Percentiles rank a stretch among this genome's conserved stretches.
Evolutionary conservation across 2,113 vertebrate species (phyloP).

Genomic region (Osmerus eperlanus): DNA sequence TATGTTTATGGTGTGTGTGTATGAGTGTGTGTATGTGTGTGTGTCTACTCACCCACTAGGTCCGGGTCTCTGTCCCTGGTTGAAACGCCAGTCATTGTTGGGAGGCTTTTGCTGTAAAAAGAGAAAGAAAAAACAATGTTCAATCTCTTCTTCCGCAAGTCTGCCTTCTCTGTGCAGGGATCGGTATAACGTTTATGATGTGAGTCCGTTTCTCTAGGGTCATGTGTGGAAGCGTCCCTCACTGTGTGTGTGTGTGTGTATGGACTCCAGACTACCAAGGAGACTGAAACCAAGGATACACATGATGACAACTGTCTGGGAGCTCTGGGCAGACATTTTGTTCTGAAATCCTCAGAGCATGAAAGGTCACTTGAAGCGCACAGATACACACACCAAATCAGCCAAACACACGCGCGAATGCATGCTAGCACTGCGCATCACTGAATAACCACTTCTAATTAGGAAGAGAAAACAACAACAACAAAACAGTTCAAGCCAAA

Average conservation of each 20-base stretch:
- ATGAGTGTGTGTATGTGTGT: neutral
- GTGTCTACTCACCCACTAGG: slow-evolving; percentile 87
- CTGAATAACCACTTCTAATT: slow-evolving; percentile 6
- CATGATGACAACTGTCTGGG: slow-evolving; percentile 25
- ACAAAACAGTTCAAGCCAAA: slow-evolving; percentile 6
- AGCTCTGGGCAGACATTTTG: slow-evolving; percentile 43
- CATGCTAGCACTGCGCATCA: neutral
- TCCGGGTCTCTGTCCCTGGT: slow-evolving; percentile 95
- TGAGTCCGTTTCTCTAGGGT: neutral
- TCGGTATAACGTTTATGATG: neutral
- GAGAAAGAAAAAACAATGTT: slow-evolving; percentile 45
- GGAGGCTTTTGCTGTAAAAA: slow-evolving; percentile 92
- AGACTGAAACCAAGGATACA: slow-evolving; percentile 33
- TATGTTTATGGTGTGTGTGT: slow-evolving; percentile 23
- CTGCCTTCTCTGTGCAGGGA: too few species aligned
- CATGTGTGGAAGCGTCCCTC: neutral
- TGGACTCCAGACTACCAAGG: slow-evolving; percentile 6
- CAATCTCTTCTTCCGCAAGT: slow-evolving; percentile 25
- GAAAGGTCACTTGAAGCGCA: slow-evolving; percentile 20
- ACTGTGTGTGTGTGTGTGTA: slow-evolving; percentile 11
- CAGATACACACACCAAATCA: neutral
- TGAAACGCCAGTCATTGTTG: slow-evolving; percentile 96
- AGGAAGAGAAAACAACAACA: slow-evolving; percentile 1
- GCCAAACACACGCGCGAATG: neutral
- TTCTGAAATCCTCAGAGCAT: slow-evolving; percentile 26